A percentile compares a stretch with the other conserved stretches of the same genome.
These are phyloP conservation scores for Heliocidaris erythrogramma DNA, from an alignment of 35 echinoderm and acorn worm species.

Conservation along the genomic window DNA sequence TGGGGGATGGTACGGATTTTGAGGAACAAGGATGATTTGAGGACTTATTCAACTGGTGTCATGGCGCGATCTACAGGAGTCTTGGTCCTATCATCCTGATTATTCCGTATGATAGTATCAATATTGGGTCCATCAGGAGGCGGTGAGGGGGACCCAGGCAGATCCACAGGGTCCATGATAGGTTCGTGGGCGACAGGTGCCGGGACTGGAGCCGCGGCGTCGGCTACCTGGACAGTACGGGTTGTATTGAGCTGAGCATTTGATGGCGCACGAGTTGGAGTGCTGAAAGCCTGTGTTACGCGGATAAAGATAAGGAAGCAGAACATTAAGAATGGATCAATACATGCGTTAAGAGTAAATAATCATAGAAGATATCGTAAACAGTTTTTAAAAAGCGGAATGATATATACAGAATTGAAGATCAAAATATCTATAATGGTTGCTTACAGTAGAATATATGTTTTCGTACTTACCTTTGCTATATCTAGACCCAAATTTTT, in stretches of 20 bases:
- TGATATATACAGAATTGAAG: not conserved
- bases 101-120: not conserved
- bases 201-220: not conserved
- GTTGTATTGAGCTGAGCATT: not conserved
- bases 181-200: not conserved
- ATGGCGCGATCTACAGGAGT: not conserved
- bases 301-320: not conserved
- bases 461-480: too few relatives aligned
- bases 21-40: not conserved
- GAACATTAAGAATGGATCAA: not conserved
- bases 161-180: not conserved
- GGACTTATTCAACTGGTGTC: not conserved
- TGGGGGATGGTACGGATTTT: not conserved
- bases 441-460: too few relatives aligned
- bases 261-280: not conserved
- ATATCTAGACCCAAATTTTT: too few relatives aligned
- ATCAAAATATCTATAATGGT: too few relatives aligned
- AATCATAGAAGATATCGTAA: not conserved
- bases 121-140: not conserved
- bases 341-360: not conserved
- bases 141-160: not conserved
- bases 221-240: not conserved
- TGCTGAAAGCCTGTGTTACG: not conserved
- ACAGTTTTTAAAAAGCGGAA: not conserved
- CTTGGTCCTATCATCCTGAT: not conserved